Base-by-base conservation (phyloP, 2,113 vertebrate genomes). In the Phrynosoma blainvillii region DNA sequence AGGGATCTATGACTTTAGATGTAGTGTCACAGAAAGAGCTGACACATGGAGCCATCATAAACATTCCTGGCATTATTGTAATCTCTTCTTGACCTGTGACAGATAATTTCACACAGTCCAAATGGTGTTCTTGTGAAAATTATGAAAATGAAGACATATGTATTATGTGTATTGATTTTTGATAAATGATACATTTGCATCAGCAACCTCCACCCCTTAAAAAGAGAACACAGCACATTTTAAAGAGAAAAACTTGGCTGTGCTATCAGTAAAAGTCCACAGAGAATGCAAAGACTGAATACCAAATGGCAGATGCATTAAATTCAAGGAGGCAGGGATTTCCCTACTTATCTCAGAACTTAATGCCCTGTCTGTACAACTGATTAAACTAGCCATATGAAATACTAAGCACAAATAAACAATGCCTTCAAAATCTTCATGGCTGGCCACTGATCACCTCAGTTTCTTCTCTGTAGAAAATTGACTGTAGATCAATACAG, bases 351-450 rank as follows among this genome's bases (percentile, higher is more conserved):
- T 68, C 30, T 82, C 65, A 42, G 21, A 82, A 89, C 75, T 52
- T 83, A 90, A 83, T 84, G 25, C n/a, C 77, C 13, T 90, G 85
- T 74, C 0, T 75, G 82, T 85, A 73, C 25, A 92, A 7, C 78
- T 83, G 83, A 91, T 91, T 93, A 80, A 88, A 85, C 14, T 79
- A 83, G 70, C 82, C 52, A 70, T 70, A 87, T 82, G 32, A 91
- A 86, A 87, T 84, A 88, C 47, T 87, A 84, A 89, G 12, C 27
- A 70, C 14, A 23, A 90, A 1, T 81, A 86, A 88, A 0, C 0
- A 14, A 84, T 47, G 1, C 6, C 79, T 89, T 91, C 36, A 78
- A 20, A 84, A 4, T 1, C 9, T 62, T 88, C 82, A 77, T 84
- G 59, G 30, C 2, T 91, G 71, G 3, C 27, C 8, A 11, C 0